These are phyloP conservation scores for Lucilia sericata DNA, from an alignment of 1,140 invertebrate genomes.

Conservation along the genomic window DNA sequence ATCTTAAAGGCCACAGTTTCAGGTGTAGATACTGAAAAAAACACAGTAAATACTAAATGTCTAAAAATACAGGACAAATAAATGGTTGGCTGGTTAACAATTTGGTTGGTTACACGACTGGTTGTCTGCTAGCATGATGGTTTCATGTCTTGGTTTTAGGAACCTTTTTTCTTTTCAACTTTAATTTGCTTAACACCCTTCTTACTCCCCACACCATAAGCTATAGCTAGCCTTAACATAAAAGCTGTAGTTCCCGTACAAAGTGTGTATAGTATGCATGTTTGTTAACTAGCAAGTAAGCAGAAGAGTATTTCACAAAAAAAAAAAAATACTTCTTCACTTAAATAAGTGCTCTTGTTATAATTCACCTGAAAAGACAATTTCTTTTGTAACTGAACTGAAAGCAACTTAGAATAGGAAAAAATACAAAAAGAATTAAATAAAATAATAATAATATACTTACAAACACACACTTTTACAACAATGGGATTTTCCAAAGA, in stretches of 20 bases:
- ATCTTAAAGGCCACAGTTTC: too few species aligned
- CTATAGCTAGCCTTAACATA: neutral
- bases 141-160: neutral
- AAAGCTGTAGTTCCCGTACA: neutral
- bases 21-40: neutral
- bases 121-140: neutral
- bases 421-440: neutral
- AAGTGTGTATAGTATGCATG: too few species aligned
- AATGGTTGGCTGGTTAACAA: conserved; percentile 7
- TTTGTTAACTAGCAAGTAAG: too few species aligned
- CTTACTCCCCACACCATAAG: neutral
- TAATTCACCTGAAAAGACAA: conserved; percentile 43
- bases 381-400: conserved; percentile 40
- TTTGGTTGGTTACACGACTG: neutral
- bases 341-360: conserved; percentile 41
- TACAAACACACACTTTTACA: neutral
- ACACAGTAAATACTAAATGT: neutral
- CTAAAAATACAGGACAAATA: neutral
- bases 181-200: neutral
- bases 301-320: neutral
- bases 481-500: neutral
- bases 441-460: neutral
- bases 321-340: conserved; percentile 39
- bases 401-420: neutral
- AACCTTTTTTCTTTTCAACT: neutral